Base-by-base conservation (phyloP, 2,113 vertebrate species). In the Acrocephalus kingi region DNA sequence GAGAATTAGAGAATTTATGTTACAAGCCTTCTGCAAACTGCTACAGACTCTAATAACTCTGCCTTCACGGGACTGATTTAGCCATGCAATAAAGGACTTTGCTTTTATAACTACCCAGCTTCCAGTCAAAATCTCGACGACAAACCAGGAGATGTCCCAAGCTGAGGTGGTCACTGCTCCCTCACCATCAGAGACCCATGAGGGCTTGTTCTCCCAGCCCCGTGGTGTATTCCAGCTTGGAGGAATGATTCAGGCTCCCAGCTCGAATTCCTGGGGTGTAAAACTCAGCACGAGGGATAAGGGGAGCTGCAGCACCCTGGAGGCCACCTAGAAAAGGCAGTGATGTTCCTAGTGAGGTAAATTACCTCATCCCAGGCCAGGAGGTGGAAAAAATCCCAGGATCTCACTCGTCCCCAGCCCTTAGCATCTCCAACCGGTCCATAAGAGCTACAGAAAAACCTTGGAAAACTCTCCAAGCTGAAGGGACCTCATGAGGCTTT, bases 281-380 rank as follows among this genome's bases (percentile, higher is more conserved):
- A 96, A 97, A 95, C 91, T 85, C 93, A 74, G 94, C 51, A 0
- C 77, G 94, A 84, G 89, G 78, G 25, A 16, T 0, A 4, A 84
- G 48, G 55, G 61, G 84, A 94, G 56, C 56, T 79, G 87, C 88
- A 37, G 80, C 20, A n/a, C 4, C 0, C 6, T 30, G 66, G 54
- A 82, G 92, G 84, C 77, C 89, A 54, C 92, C 91, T 80, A 41
- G 84, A 94, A 87, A 91, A 92, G 31, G 23, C 79, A 8, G 4
- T 48, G 84, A 67, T 96, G 89, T 63, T 94, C 80, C 94, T n/a
- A 59, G 62, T 4, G 33, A 77, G 89, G 84, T 39, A 89, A 94
- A 66, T 94, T 94, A 94, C 94, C 84, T 96, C 95, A 93, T 87
- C 63, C 25, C 54, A 15, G 89, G 74, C 23, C 71, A 54, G 71